Conservation (phyloP, 2,797 vertebrate genomes). For the Labeo calbasu region DNA sequence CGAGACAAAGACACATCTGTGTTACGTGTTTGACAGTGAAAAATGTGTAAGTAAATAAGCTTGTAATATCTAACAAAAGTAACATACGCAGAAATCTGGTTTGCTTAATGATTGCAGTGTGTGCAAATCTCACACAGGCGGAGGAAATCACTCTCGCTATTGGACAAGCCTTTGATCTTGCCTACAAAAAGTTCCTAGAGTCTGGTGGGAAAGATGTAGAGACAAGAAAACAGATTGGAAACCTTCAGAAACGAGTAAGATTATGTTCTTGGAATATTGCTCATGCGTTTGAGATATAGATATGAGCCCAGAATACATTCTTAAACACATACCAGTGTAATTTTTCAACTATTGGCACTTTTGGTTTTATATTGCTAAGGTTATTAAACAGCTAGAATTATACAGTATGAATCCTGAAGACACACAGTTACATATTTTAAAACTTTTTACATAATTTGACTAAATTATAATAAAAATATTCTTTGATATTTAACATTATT, state of each 20-base stretch:
- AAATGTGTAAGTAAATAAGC: conserved; percentile 86
- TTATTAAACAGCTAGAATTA: not conserved
- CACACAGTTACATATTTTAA: not conserved
- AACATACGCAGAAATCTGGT: not conserved
- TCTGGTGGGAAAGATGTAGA: conserved; percentile 90
- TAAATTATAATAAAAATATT: not conserved
- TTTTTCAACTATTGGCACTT: not conserved
- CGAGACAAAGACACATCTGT: conserved; percentile 87
- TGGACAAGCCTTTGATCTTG: conserved; percentile 89
- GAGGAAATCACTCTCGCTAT: conserved; percentile 90
- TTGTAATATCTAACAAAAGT: not conserved
- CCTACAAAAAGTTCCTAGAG: conserved; percentile 89
- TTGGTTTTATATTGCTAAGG: not conserved
- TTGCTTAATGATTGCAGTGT: not conserved
- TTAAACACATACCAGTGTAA: not conserved
- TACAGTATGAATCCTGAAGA: not conserved
- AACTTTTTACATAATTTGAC: not conserved
- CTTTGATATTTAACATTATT: not conserved
- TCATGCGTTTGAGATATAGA: not conserved
- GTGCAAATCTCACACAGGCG: conserved; percentile 72
- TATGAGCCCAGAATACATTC: not conserved
- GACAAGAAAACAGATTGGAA: conserved; percentile 88
- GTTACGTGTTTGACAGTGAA: conserved; percentile 90
- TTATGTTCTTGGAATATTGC: not conserved
- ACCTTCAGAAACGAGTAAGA: conserved; percentile 87